Evolutionary conservation across 1,140 invertebrate genomes (phyloP), one percentile per base, ranked within the genome.

Genomic region (Telenomus remus): DNA sequence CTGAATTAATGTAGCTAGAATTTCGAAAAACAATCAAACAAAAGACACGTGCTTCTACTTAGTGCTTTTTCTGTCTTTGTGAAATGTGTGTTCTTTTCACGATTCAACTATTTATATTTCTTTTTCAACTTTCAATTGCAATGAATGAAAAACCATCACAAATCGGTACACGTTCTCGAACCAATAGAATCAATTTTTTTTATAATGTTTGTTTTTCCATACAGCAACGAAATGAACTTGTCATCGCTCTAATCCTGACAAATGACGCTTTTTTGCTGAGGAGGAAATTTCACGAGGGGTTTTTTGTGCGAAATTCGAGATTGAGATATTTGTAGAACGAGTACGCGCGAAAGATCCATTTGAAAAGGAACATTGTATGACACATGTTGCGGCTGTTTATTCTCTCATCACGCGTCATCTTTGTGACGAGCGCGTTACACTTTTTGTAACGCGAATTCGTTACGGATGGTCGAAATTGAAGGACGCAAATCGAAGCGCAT

Each of bases 401-500:
- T 64, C 42, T 57, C 49, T 14, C 69, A 33, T 56, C 60, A 63
- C 55, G 46, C 47, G 69, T 72, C 63, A 57, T 72, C 53, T 56
- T 35, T 33, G 34, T 15, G 56, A 0, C 49, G 55, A 66, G 69
- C 60, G 14, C 54, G 37, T 61, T 69, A 54, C 49, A 59, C 27
- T 73, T 72, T 78, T 78, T 78, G 37, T n/a, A n/a, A n/a, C 27
- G 47, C n/a, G 12, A 8, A 8, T 44, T 39, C 9, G 9, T 39
- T 39, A 50, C 15, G 35, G 64, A 70, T 63, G 19, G 42, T 50
- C 12, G 13, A 53, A 64, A 59, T 60, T 63, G 79, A 74, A 74
- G 79, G 80, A 84, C 61, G 76, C 80, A 65, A 64, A 61, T 60
- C 70, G 60, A 44, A 13, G 12, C 19, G 19, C 1, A 13, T 79